A percentile compares a stretch with the other conserved stretches of the same genome.
Conservation (phyloP, 30 jellyfish, hydroid and myxozoan species). For the Catostylus mosaicus region DNA sequence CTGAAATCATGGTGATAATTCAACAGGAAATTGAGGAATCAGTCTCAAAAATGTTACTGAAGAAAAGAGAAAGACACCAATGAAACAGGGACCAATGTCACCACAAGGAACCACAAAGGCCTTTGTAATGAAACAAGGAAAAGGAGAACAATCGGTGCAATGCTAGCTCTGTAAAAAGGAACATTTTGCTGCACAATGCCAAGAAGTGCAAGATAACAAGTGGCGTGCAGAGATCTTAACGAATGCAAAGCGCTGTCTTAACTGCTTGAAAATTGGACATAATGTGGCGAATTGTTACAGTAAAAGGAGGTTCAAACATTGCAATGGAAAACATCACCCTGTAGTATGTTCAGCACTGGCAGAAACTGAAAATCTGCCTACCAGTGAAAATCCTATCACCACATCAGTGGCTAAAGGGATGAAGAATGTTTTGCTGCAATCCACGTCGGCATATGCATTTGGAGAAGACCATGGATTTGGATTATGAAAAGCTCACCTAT, state of each 20-base stretch:
- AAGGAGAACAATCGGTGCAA: neutral
- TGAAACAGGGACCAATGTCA: neutral
- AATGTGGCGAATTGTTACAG: constrained; percentile 32
- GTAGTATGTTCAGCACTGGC: constrained; percentile 1
- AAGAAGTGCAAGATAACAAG: constrained; percentile 20
- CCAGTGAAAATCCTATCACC: neutral
- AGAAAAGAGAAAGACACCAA: constrained; percentile 5
- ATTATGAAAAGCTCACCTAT: neutral
- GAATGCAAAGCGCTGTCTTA: constrained; percentile 44
- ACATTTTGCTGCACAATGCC: constrained; percentile 40
- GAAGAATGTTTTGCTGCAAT: constrained; percentile 49
- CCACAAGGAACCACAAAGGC: constrained; percentile 66
- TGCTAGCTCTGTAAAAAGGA: constrained; percentile 62
- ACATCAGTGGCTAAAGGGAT: constrained; percentile 27
- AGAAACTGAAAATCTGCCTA: constrained; percentile 8
- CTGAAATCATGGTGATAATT: constrained; percentile 54
- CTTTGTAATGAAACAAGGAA: constrained; percentile 26
- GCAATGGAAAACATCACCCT: constrained; percentile 67
- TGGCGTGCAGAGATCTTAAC: constrained; percentile 18
- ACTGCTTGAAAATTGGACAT: constrained; percentile 40
- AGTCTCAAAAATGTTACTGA: constrained; percentile 11
- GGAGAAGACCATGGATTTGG: constrained; percentile 27
- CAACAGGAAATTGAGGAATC: constrained; percentile 61
- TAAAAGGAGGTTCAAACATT: constrained; percentile 27
- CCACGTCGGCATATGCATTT: constrained; percentile 53